phyloP scores from a whole-genome alignment of 1,140 invertebrate genomes.

The Brachionus calyciflorus region DNA sequence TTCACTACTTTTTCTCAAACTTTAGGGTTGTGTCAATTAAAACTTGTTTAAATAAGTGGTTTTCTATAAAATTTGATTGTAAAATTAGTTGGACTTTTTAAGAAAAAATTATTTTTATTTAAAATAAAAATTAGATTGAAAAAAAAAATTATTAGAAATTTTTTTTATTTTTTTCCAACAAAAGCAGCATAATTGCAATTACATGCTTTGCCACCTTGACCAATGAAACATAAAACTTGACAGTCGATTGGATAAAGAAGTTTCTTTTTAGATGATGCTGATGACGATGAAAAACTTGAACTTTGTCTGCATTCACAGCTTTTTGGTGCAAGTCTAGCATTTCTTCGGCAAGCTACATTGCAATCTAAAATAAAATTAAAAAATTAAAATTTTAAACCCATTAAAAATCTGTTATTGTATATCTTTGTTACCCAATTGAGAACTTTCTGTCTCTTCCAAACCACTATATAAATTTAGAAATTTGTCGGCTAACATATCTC shows the following conservation, averaged over 20 bases:
- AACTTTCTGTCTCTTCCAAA: no score
- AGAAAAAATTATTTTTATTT: conserved; percentile 22
- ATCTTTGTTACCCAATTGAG: no score
- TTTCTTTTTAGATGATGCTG: neutral
- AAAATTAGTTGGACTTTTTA: neutral
- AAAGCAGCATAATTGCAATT: conserved; percentile 46
- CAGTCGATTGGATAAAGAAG: conserved; percentile 3
- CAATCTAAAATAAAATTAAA: no score
- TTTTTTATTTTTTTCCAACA: conserved; percentile 13
- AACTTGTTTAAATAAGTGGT: no score
- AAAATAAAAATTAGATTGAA: neutral
- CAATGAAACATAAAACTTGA: conserved; percentile 38
- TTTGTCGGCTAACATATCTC: no score
- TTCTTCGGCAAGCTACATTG: no score
- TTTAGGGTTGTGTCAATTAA: no score
- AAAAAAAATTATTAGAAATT: neutral
- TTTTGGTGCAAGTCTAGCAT: neutral
- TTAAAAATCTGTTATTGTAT: no score
- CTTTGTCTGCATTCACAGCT: neutral
- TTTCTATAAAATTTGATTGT: no score
- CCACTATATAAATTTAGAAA: no score
- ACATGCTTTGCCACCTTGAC: conserved; percentile 40
- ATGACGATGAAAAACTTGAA: neutral
- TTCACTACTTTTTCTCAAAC: no score
- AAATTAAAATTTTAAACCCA: no score